phyloP scores from a whole-genome alignment of 2,797 vertebrate species.

The Cyclura pinguis region DNA sequence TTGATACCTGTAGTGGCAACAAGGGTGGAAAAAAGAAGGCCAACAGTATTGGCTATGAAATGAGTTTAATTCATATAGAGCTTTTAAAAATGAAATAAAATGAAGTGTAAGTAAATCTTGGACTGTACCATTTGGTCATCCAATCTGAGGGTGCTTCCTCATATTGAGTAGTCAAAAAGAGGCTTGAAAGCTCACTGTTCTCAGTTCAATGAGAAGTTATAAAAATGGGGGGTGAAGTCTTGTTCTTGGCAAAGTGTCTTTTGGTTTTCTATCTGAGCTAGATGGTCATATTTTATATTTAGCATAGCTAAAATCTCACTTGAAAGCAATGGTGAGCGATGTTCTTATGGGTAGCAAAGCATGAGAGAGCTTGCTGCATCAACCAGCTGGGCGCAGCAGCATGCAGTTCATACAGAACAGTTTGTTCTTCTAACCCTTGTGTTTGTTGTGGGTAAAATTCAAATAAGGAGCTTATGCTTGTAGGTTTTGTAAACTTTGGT shows the following conservation, averaged over 20 bases:
- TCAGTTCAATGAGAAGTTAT: background rate
- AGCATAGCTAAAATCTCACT: background rate
- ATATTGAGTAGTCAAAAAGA: conserved; percentile 2
- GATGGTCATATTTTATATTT: conserved; percentile 8
- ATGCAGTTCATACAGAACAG: conserved; percentile 15
- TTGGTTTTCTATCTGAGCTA: background rate
- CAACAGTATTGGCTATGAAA: background rate
- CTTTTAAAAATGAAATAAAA: conserved; percentile 7
- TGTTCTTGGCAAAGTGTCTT: background rate
- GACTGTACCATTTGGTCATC: background rate
- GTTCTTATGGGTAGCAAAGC: background rate
- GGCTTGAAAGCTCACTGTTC: background rate
- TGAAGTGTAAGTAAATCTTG: conserved; percentile 39
- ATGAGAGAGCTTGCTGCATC: background rate
- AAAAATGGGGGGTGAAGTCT: background rate
- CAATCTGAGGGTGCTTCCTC: background rate
- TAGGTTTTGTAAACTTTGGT: background rate
- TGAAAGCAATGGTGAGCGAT: background rate
- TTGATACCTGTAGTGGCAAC: background rate
- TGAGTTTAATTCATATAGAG: conserved; percentile 11
- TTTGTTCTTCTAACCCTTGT: conserved; percentile 2
- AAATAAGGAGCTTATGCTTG: background rate
- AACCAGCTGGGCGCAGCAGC: background rate
- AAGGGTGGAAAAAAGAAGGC: background rate
- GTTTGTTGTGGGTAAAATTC: background rate